Base-by-base conservation (phyloP, 2,797 vertebrate genomes). In the Acropternis orthonyx region DNA sequence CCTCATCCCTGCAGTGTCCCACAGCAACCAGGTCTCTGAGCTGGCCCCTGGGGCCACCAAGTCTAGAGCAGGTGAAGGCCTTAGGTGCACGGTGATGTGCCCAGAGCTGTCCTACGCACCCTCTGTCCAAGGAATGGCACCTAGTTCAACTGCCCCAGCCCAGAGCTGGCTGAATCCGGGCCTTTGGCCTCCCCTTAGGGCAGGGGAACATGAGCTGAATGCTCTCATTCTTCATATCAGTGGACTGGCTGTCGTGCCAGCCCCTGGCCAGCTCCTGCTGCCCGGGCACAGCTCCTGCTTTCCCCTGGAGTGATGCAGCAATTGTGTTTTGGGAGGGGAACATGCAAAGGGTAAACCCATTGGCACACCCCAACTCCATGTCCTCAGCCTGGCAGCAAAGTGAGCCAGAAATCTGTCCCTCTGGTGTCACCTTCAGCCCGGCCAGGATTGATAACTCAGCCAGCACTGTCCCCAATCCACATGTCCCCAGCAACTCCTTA, bases 361-460 rank as follows among this genome's bases (percentile, higher is more conserved):
- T 0, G 1, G 56, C 48, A 13, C 2, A 0, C 62, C 66, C 34
- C 0, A 0, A 52, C 67, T 1, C 0, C 9, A 1, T 2, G 4
- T 73, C 92, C 87, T 75, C n/a, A 6, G 56, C 49, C 76, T 66
- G 91, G 73, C 8, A 4, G 51, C 52, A 18, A 88, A 48, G 52
- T 27, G 69, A 74, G 9, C 84, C 39, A 72, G 8, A 1, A 0
- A 4, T 30, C 37, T 56, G 54, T 55, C 41, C 61, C 48, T 32
- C 18, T 10, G 28, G 19, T 56, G 80, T 86, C 87, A 78, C 87
- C 77, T 87, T 54, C 89, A 91, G 84, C 77, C 46, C 27, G 76
- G 32, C 63, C 14, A 1, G 56, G 59, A 85, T 20, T 62, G 79
- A 43, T 41, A 69, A 83, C 39, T 88, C 79, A 67, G 19, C 34